Evolutionary conservation across 2,797 vertebrate species (phyloP).

Genomic region (Chelidonichthys spinosus): DNA sequence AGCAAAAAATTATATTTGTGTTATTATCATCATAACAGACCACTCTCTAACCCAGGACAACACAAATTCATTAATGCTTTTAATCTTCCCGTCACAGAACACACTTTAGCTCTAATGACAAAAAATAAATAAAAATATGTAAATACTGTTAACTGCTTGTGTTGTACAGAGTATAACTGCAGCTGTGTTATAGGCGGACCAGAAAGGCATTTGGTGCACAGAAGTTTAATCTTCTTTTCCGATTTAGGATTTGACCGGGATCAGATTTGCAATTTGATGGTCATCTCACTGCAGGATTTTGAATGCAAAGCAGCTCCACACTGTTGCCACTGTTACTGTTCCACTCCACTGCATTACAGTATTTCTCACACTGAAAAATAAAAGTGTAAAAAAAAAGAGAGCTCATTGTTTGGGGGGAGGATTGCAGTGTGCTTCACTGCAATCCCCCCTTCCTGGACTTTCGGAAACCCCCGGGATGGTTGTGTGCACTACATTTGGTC

Average conservation of each 20-base stretch:
- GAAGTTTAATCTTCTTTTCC: conserved; percentile 76
- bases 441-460: conserved; percentile 47
- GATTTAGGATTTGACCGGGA: conserved; percentile 75
- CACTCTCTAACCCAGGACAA: not conserved
- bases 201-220: conserved; percentile 57
- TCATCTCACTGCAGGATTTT: conserved; percentile 35
- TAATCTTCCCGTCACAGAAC: not conserved
- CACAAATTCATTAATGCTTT: not conserved
- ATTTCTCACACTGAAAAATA: conserved; percentile 9
- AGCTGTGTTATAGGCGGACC: conserved; percentile 36
- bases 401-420: conserved; percentile 21
- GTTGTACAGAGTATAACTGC: conserved; percentile 15
- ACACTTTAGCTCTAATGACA: not conserved
- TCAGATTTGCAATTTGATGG: conserved; percentile 61
- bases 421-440: conserved; percentile 33
- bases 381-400: conserved; percentile 5
- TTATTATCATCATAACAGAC: not conserved
- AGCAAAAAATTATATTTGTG: no score
- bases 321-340: not conserved
- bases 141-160: conserved; percentile 4
- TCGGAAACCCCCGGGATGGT: conserved; percentile 49
- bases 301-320: conserved; percentile 8
- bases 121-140: not conserved
- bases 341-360: not conserved
- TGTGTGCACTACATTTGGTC: conserved; percentile 50